These are phyloP conservation scores for Trachymyrmex septentrionalis DNA, from an alignment of 1,140 invertebrate species.

Conservation along the genomic window DNA sequence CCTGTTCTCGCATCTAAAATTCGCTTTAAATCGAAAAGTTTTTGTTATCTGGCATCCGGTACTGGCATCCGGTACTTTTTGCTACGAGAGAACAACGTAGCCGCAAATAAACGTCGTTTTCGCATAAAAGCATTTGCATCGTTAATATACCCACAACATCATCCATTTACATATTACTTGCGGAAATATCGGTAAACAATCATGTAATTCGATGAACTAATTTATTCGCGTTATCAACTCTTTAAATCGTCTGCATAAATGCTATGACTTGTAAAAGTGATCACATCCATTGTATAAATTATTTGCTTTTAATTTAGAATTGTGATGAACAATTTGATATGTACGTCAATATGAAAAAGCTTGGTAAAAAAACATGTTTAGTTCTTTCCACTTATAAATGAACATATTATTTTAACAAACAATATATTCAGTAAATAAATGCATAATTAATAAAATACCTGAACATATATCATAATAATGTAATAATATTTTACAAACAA, in stretches of 20 bases:
- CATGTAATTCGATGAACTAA: background rate
- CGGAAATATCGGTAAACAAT: conserved; percentile 13
- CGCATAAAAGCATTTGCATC: background rate
- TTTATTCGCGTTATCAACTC: conserved; percentile 17
- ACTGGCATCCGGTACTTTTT: background rate
- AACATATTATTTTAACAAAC: background rate
- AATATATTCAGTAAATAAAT: background rate
- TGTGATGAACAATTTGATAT: background rate
- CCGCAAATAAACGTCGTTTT: background rate
- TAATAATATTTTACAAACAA: conserved; percentile 1
- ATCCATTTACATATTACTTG: conserved; percentile 38
- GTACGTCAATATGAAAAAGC: background rate
- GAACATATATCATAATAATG: background rate
- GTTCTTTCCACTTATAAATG: background rate
- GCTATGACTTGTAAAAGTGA: background rate
- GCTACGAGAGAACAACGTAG: background rate
- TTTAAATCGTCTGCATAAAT: background rate
- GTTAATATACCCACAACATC: background rate
- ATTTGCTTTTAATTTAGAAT: background rate
- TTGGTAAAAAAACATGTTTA: background rate
- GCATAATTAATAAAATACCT: background rate
- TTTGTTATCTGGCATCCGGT: conserved; percentile 2
- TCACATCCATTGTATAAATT: background rate
- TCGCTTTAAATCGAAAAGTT: background rate
- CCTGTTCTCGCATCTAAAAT: background rate